These are phyloP conservation scores for Agrochola macilenta DNA, from an alignment of 2,888 invertebrate genomes.

Conservation along the genomic window DNA sequence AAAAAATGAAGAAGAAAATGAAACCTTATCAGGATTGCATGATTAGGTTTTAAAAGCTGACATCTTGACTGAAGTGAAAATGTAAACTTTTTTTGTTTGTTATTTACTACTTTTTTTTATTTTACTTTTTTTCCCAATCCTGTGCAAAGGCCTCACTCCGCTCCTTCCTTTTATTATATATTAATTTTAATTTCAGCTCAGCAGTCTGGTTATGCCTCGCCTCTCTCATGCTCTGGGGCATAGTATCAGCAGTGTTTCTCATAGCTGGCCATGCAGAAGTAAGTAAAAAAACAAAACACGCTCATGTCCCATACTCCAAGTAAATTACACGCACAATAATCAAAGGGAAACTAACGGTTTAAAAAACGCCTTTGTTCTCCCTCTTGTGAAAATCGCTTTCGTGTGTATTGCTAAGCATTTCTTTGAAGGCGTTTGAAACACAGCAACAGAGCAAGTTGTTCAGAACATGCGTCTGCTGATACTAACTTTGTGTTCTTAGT, in stretches of 20 bases:
- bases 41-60: neutral
- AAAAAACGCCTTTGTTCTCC: conserved; percentile 63
- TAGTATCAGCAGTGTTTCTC: conserved; percentile 90
- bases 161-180: no score
- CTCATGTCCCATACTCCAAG: conserved; percentile 28
- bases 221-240: conserved; percentile 91
- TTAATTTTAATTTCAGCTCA: conserved; percentile 79
- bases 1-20: no score
- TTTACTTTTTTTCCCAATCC: no score
- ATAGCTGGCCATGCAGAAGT: conserved; percentile 92
- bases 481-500: conserved; percentile 44
- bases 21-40: neutral
- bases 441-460: conserved; percentile 37
- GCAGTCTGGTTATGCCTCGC: conserved; percentile 90
- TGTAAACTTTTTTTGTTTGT: neutral
- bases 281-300: conserved; percentile 54
- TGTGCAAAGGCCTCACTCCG: no score
- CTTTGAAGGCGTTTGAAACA: conserved; percentile 66
- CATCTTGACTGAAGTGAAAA: neutral
- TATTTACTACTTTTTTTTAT: no score
- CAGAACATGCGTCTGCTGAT: conserved; percentile 31
- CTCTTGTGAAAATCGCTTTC: conserved; percentile 64
- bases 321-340: conserved; percentile 61
- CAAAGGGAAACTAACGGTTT: conserved; percentile 61
- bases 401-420: conserved; percentile 67